Percentiles rank a stretch among this genome's conserved stretches.
These are phyloP conservation scores for Gobius niger DNA, from an alignment of 2,113 vertebrate species.

Conservation along the genomic window DNA sequence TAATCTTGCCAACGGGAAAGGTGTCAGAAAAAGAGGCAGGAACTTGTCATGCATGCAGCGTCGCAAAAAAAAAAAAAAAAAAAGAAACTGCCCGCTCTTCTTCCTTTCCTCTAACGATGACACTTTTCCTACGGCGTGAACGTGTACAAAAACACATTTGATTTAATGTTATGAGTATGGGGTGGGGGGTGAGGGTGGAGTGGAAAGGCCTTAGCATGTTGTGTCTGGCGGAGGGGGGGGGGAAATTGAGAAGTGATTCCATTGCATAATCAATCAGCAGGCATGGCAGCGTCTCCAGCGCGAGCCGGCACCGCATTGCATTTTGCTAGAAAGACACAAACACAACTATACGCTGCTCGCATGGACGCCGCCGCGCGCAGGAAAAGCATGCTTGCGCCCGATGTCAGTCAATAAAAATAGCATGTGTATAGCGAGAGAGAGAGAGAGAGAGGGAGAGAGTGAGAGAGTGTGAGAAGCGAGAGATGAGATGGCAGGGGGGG, in stretches of 20 bases:
- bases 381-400: slow-evolving; percentile 55
- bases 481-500: slow-evolving; percentile 33
- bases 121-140: not conserved
- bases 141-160: slow-evolving; percentile 20
- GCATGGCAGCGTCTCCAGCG: not conserved
- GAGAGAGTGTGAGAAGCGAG: not conserved
- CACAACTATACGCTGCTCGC: slow-evolving; percentile 10
- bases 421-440: slow-evolving; percentile 54
- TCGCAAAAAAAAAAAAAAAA: slow-evolving; percentile 21
- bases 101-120: slow-evolving; percentile 18
- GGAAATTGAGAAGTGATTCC: slow-evolving; percentile 24
- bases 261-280: slow-evolving; percentile 50
- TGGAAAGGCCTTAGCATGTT: not conserved
- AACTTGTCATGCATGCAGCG: slow-evolving; percentile 67
- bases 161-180: slow-evolving; percentile 36
- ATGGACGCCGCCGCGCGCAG: not conserved
- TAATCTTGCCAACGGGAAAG: slow-evolving; percentile 28
- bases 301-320: slow-evolving; percentile 51
- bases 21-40: slow-evolving; percentile 47
- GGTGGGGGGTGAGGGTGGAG: not conserved
- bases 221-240: slow-evolving; percentile 18
- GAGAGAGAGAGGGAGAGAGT: slow-evolving; percentile 27
- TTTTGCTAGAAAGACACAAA: slow-evolving; percentile 34
- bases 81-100: slow-evolving; percentile 53
- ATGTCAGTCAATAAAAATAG: slow-evolving; percentile 46